Evolutionary conservation across 2,888 invertebrate genomes (phyloP).

Genomic region (Lasius platythorax): DNA sequence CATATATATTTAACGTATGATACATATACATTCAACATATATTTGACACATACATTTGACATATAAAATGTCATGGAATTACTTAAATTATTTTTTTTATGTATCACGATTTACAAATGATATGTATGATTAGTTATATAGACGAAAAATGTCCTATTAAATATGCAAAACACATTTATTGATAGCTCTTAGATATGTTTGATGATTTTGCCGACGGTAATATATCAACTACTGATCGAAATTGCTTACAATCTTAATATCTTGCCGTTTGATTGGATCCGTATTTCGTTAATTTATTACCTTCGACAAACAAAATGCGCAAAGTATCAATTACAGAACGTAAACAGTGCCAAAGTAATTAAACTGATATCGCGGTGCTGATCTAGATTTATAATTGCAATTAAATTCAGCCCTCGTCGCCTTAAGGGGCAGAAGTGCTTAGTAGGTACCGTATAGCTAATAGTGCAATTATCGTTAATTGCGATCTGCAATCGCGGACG

Average conservation of each 20-base stretch:
- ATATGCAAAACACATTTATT: neutral
- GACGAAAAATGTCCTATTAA: neutral
- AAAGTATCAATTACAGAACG: slow-evolving; percentile 31
- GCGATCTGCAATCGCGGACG: slow-evolving; percentile 73
- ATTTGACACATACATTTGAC: neutral
- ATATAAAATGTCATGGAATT: neutral
- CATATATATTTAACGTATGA: neutral
- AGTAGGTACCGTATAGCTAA: slow-evolving; percentile 56
- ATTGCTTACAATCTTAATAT: neutral
- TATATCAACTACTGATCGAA: slow-evolving; percentile 11
- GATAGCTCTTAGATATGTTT: neutral
- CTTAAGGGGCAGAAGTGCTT: slow-evolving; percentile 60
- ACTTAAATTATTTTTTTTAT: neutral
- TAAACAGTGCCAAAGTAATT: slow-evolving; percentile 60
- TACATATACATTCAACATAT: neutral
- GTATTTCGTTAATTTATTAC: slow-evolving; percentile 25
- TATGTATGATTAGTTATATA: neutral
- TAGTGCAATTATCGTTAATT: slow-evolving; percentile 80
- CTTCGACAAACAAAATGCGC: slow-evolving; percentile 21
- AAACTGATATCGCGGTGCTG: slow-evolving; percentile 67
- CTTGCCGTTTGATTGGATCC: neutral
- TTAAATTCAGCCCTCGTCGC: slow-evolving; percentile 64
- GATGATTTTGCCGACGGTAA: neutral
- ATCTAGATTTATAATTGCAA: slow-evolving; percentile 75
- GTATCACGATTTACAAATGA: neutral